phyloP scores from a whole-genome alignment of 2,113 vertebrate species.

The Rhynchopsitta pachyrhyncha region DNA sequence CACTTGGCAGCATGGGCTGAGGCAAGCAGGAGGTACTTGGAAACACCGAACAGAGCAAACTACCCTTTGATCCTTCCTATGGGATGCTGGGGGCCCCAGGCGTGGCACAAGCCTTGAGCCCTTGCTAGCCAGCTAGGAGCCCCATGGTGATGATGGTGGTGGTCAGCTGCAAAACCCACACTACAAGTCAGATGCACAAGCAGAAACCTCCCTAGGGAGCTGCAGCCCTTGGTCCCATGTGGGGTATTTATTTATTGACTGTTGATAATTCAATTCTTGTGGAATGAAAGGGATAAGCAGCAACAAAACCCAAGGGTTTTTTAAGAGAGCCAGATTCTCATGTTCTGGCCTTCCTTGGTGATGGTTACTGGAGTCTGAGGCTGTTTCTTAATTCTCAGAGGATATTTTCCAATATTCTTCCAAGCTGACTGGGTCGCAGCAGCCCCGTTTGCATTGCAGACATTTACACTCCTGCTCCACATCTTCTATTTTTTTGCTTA shows the following conservation, averaged over 20 bases:
- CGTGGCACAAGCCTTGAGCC: neutral
- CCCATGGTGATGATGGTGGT: neutral
- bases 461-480: neutral
- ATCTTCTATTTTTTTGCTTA: neutral
- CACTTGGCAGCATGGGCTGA: fast-evolving
- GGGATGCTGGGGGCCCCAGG: too few relatives aligned
- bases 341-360: neutral
- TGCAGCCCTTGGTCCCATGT: neutral
- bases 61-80: neutral
- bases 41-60: neutral
- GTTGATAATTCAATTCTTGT: neutral
- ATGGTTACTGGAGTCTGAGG: neutral
- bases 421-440: neutral
- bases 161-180: neutral
- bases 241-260: neutral
- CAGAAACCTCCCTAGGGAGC: neutral
- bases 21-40: neutral
- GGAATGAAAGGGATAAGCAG: neutral
- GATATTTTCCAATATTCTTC: neutral
- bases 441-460: neutral
- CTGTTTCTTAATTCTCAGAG: neutral
- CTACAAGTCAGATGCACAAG: neutral
- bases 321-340: neutral
- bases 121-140: neutral
- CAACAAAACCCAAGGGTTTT: neutral